Evolutionary conservation across 2,113 vertebrate species (phyloP), one percentile per base, ranked within the genome.

Genomic region (Myotis brandtii): DNA sequence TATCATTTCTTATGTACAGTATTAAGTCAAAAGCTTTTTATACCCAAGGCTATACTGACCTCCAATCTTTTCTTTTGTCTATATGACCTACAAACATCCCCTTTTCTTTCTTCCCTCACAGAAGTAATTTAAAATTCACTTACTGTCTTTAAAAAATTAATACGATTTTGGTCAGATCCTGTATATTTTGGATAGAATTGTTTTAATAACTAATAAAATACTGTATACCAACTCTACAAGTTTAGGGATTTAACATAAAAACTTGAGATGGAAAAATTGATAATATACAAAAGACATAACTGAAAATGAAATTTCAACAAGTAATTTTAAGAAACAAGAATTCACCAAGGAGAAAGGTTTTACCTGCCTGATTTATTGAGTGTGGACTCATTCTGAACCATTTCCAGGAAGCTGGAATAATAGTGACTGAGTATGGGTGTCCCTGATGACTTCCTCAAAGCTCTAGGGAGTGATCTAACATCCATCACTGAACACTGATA

Each of bases 301-400:
- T 91, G 48, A 96, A 95, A 91, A 87, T 85, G 46, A 94, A 86
- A 92, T 81, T 76, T 76, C 79, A 12, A 16, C 16, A 88, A 66
- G 25, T 85, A 43, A 82, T 82, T 77, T n/a, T 83, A 43, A 94
- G 34, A 92, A 80, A 73, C 48, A 50, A 67, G 86, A 91, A 81
- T 90, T 59, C 32, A 86, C 40, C 21, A 56, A 50, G 40, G 32
- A 72, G 13, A 89, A 85, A 18, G 16, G 5, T 77, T 92, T 64
- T 86, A 46, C 25, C 21, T 88, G 23, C 54, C 87, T 90, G 66
- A 37, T 84, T 69, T 91, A 66, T 52, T 52, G 23, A 50, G 21
- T 2, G 13, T 64, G 6, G 20, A 81, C 54, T 87, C 56, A 86
- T 84, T 89, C 72, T 90, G 54, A 91, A 52, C 59, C 59, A 69